Percentiles rank a stretch among this genome's conserved stretches.
phyloP scores from a whole-genome alignment of 2,888 invertebrate species.

The Watsonalla binaria region DNA sequence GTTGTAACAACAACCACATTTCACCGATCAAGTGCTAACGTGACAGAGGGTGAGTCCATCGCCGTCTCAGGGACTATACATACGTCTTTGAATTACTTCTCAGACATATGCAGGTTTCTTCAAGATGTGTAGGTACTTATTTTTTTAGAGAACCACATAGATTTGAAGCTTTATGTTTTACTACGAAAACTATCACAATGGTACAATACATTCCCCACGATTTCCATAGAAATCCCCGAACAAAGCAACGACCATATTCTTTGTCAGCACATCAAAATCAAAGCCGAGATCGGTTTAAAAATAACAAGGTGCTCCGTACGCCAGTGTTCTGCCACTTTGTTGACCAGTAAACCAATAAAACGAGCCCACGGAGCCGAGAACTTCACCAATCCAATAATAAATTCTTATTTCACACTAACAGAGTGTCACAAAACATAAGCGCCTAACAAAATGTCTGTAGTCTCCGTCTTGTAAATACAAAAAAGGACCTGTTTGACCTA shows the following conservation, averaged over 20 bases:
- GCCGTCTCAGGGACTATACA: too few species aligned
- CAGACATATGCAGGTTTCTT: too few species aligned
- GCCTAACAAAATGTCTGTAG: slow-evolving; percentile 7
- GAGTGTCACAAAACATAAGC: slow-evolving; percentile 11
- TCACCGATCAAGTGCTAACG: too few species aligned
- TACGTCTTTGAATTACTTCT: too few species aligned
- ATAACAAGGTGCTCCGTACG: not conserved
- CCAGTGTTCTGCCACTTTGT: slow-evolving; percentile 18
- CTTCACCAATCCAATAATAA: slow-evolving; percentile 51
- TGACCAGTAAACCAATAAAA: slow-evolving; percentile 40
- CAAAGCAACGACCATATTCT: not conserved
- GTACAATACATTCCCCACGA: not conserved
- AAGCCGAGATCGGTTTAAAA: slow-evolving; percentile 1
- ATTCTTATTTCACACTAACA: slow-evolving; percentile 53
- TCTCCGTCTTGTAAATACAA: too few species aligned
- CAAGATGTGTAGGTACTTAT: too few species aligned
- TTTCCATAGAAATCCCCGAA: not conserved
- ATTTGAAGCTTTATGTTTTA: too few species aligned
- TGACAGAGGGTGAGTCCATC: too few species aligned
- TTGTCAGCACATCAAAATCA: slow-evolving; percentile 1
- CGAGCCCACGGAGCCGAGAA: slow-evolving; percentile 34
- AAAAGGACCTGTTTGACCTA: too few species aligned
- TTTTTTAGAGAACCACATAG: too few species aligned
- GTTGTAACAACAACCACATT: too few species aligned
- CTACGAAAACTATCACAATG: too few species aligned